Evolutionary conservation across 2,797 vertebrate genomes (phyloP), one percentile per base, ranked within the genome.

Genomic region (Phalloptychus januarius): DNA sequence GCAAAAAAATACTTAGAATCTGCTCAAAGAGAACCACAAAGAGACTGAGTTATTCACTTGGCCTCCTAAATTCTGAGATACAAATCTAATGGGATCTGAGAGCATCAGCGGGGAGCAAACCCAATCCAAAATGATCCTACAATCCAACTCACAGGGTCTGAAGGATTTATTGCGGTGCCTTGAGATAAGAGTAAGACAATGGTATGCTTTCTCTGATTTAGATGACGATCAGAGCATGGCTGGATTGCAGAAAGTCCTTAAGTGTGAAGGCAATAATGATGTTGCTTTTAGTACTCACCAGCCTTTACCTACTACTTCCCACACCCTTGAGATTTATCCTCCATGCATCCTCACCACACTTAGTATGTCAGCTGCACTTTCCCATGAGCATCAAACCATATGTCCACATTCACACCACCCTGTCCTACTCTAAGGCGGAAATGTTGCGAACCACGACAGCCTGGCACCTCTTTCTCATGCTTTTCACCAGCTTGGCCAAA

Each of bases 41-140:
- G 79, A 56, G 75, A 77, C 40, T 40, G 45, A 78, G 31, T 40
- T 54, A 73, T 79, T 80, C 71, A n/a, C 44, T 79, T 75, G 75
- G 61, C 74, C 40, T 46, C 44, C 31, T 40, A 56, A 25, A 75
- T 52, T 31, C n/a, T 63, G 45, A 73, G 44, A 69, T 42, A 69
- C 65, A 44, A 69, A 69, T 69, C 65, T 42, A 42, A 69, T 69
- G 65, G 65, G 65, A 69, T 69, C 65, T 69, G 65, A 69, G 38
- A 7, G 40, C 65, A 69, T 44, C 65, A 44, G 38, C n/a, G 65
- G 65, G 65, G 65, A 44, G 65, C 38, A 69, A 69, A 69, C 38
- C 12, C 40, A 69, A 69, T 69, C 67, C 67, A 70, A 70, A 67
- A 28, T n/a, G 23, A 70, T 70, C 67, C 40, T n/a, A 44, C 40